phyloP scores from a whole-genome alignment of 2,888 invertebrate species.

The Chloroclysta siterata region DNA sequence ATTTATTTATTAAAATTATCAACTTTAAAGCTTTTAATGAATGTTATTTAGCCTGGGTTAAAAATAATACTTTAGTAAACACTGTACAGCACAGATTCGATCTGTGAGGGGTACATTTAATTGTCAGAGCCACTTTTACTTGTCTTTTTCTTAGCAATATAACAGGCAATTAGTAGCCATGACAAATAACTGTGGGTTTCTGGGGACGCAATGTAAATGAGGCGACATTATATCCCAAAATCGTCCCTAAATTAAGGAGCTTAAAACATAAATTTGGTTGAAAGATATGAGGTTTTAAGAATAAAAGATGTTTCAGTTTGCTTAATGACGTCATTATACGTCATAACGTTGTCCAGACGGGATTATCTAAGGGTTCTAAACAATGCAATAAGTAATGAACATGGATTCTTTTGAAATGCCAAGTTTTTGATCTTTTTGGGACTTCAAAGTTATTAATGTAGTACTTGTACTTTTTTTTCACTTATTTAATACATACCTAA shows the following conservation, averaged over 20 bases:
- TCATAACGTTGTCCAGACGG: conserved; percentile 63
- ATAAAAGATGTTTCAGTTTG: conserved; percentile 69
- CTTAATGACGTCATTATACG: conserved; percentile 76
- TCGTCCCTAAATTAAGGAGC: conserved; percentile 27
- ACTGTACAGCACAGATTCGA: no score
- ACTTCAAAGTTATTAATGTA: background rate
- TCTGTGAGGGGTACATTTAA: background rate
- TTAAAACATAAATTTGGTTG: conserved; percentile 54
- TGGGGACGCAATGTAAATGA: conserved; percentile 49
- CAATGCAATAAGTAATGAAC: conserved; percentile 30
- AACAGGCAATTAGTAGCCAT: conserved; percentile 65
- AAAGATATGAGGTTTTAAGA: conserved; percentile 47
- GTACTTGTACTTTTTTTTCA: background rate
- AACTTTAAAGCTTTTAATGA: no score
- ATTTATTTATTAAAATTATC: no score
- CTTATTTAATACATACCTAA: no score
- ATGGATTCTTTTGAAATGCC: background rate
- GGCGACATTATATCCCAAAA: conserved; percentile 16
- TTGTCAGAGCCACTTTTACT: conserved; percentile 3
- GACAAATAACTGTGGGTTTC: conserved; percentile 62
- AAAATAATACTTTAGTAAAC: no score
- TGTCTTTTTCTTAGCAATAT: conserved; percentile 51
- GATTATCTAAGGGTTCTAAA: conserved; percentile 58
- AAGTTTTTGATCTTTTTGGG: background rate
- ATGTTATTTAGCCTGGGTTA: no score